Base-by-base conservation (phyloP, 2,797 vertebrate species). In the Kryptolebias ocellatus region DNA sequence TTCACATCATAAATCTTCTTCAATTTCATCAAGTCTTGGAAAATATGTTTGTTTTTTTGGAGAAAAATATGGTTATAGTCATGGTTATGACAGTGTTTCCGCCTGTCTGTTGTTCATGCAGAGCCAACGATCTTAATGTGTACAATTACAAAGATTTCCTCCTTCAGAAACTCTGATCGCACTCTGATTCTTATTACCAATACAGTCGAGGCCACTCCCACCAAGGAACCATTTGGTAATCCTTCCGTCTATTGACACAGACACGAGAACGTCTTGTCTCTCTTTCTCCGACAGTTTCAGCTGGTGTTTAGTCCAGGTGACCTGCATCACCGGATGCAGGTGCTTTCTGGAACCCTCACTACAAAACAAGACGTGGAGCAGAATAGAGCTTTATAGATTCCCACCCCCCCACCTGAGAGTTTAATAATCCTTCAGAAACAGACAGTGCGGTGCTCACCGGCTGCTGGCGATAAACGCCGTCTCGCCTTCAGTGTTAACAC, bases 231-330 rank as follows among this genome's bases (percentile, higher is more conserved):
- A 98, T 72, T 92, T 93, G 28, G 90, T 80, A 64, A 98, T 67
- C 73, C 94, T 87, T 72, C 96, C 95, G 0, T 98, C 96, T 52
- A 92, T 93, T 0, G 95, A 95, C 74, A 95, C 90, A 0, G 95
- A 95, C 20, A 97, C 70, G 1, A 98, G 82, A 1, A 75, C 90
- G 77, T 97, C 96, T 17, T 68, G 86, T 53, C 78, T 93, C 62
- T 93, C 90, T 3, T 90, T 93, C 47, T 79, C 93, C 11, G 83
- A 60, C 1, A 67, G 64, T 3, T 68, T 82, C 64, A 79, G 75
- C 64, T 92, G 91, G 65, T 93, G 91, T 59, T 93, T 84, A 60
- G 92, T 87, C 96, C 96, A 98, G 60, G 67, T 93, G 69, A 98
- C 72, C 64, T 96, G 95, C 95, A 94, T 95, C 47, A 97, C 91